These are phyloP conservation scores for Paralvinella palmiformis DNA, from an alignment of 1,140 invertebrate genomes.

Conservation along the genomic window DNA sequence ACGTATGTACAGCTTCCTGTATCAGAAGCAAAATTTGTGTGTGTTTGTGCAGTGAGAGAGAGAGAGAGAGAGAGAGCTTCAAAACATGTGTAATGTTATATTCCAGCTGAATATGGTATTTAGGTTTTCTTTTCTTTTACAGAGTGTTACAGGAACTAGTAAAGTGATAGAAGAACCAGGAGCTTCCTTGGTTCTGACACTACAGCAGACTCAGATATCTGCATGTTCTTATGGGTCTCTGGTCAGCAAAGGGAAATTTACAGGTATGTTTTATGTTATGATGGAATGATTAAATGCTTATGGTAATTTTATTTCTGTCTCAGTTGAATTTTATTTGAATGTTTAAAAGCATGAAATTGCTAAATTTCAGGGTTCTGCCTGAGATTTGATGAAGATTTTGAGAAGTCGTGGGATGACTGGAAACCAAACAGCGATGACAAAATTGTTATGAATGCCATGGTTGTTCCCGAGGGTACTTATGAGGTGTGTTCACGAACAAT, in stretches of 20 bases:
- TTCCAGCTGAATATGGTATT: too few relatives aligned
- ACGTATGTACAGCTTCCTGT: too few relatives aligned
- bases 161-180: slow-evolving; percentile 60
- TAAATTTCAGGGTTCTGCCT: slow-evolving; percentile 72
- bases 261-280: neutral
- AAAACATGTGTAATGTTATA: too few relatives aligned
- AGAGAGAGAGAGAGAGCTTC: too few relatives aligned
- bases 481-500: slow-evolving; percentile 87
- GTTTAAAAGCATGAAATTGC: neutral
- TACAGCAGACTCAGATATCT: slow-evolving; percentile 90
- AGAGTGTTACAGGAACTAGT: neutral
- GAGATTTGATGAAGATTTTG: slow-evolving; percentile 93
- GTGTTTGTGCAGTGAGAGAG: too few relatives aligned
- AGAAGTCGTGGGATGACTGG: slow-evolving; percentile 93
- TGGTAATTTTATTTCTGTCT: too few relatives aligned
- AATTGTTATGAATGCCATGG: slow-evolving; percentile 87
- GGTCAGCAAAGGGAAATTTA: slow-evolving; percentile 66
- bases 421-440: slow-evolving; percentile 63
- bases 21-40: too few relatives aligned
- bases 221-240: slow-evolving; percentile 75
- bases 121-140: neutral
- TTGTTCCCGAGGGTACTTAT: slow-evolving; percentile 96
- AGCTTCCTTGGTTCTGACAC: slow-evolving; percentile 85
- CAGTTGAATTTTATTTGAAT: neutral
- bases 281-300: neutral